Conservation (phyloP, 2,113 vertebrate genomes). For the Eupsittula cactorum region DNA sequence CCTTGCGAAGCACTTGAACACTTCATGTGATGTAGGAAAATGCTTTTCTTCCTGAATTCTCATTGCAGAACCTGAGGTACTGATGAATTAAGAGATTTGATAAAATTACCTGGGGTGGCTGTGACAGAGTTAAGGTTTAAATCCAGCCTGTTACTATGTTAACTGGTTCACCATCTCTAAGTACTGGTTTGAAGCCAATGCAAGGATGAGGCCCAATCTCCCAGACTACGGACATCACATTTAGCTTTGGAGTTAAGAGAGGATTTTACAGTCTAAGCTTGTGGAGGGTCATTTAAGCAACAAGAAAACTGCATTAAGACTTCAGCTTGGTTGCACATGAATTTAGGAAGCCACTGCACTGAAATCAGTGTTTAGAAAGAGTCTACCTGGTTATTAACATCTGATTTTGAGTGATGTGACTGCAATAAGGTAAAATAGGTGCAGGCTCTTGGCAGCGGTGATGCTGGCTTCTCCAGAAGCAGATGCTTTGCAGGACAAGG, state of each 20-base stretch:
- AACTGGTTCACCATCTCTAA: neutral
- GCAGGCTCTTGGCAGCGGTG: neutral
- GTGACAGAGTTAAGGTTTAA: neutral
- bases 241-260: neutral
- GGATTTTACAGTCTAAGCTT: neutral
- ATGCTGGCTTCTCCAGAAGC: neutral
- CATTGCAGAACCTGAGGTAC: neutral
- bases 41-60: neutral
- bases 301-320: neutral
- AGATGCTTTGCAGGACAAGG: neutral
- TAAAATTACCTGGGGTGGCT: neutral
- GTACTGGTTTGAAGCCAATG: neutral
- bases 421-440: accelerated
- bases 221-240: neutral
- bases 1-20: conserved; percentile 7
- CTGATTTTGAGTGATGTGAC: neutral
- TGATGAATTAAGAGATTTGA: neutral
- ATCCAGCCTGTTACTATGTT: neutral
- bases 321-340: neutral
- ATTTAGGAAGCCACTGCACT: neutral
- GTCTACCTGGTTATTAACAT: neutral
- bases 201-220: neutral
- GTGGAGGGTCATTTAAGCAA: neutral
- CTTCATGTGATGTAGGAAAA: conserved; percentile 14
- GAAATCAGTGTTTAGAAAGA: accelerated